Evolutionary conservation across 2,888 invertebrate genomes (phyloP).

Genomic region (Amphimallon solstitiale): DNA sequence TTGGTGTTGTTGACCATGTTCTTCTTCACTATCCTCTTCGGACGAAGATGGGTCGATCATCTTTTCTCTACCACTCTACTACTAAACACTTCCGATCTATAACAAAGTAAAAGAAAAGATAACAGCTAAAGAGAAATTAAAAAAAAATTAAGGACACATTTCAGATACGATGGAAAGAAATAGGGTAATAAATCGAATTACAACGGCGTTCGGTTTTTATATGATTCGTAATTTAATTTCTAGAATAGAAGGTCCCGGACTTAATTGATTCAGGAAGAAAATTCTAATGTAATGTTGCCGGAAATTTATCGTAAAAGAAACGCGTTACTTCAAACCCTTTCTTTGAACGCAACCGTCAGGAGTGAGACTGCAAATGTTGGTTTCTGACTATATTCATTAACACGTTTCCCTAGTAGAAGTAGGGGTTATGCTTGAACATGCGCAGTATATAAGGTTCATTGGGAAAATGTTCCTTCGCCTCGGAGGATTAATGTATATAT

Average conservation of each 20-base stretch:
- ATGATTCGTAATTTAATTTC: not conserved
- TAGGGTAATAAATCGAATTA: too few relatives aligned
- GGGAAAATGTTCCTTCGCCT: constrained; percentile 1
- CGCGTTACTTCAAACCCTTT: not conserved
- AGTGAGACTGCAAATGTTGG: not conserved
- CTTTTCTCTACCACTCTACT: constrained; percentile 54
- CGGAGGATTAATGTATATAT: not conserved
- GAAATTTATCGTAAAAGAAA: not conserved
- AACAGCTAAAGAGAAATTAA: not conserved
- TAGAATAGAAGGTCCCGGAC: not conserved
- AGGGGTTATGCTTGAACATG: constrained; percentile 9
- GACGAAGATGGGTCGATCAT: constrained; percentile 98
- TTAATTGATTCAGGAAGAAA: not conserved
- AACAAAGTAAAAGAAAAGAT: constrained; percentile 35
- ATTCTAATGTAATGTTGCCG: not conserved
- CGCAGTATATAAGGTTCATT: constrained; percentile 3
- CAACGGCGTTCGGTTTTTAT: not conserved
- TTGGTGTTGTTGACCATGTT: constrained; percentile 67
- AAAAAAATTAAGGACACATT: not conserved
- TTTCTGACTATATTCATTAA: constrained; percentile 27
- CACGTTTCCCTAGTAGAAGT: constrained; percentile 4
- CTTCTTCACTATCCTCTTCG: constrained; percentile 94
- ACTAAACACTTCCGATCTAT: constrained; percentile 53
- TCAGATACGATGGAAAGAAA: constrained; percentile 3
- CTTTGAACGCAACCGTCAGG: not conserved